phyloP scores from a whole-genome alignment of 2,797 vertebrate species.

The Lindbergichthys nudifrons region DNA sequence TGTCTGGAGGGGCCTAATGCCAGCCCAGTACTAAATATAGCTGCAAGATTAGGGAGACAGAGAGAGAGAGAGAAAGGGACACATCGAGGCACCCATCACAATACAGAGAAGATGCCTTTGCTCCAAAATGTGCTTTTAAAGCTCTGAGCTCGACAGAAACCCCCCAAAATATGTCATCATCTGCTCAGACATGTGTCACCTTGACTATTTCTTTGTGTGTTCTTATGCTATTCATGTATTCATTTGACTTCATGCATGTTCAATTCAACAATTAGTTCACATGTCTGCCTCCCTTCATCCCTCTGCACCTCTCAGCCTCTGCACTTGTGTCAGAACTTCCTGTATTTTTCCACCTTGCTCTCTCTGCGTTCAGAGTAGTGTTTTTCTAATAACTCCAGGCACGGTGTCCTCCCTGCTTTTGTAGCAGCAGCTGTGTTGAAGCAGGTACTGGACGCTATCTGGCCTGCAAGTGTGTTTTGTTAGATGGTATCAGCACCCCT shows the following conservation, averaged over 20 bases:
- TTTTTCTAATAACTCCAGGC: slow-evolving; percentile 80
- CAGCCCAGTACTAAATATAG: slow-evolving; percentile 86
- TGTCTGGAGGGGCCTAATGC: slow-evolving; percentile 79
- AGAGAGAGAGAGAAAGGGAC: slow-evolving; percentile 53
- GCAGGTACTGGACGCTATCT: slow-evolving; percentile 83
- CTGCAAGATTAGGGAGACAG: slow-evolving; percentile 79
- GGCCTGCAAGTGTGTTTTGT: slow-evolving; percentile 78
- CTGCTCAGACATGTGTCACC: neutral
- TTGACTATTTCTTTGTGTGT: neutral
- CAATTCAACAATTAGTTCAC: neutral
- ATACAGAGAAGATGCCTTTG: slow-evolving; percentile 51
- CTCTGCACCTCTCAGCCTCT: slow-evolving; percentile 61
- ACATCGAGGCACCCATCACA: slow-evolving; percentile 69
- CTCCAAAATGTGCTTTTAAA: slow-evolving; percentile 37
- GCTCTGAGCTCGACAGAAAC: slow-evolving; percentile 17
- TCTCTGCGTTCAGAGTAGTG: slow-evolving; percentile 66
- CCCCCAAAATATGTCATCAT: neutral
- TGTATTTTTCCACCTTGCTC: slow-evolving; percentile 84
- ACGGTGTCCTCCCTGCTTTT: slow-evolving; percentile 81
- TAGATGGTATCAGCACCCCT: slow-evolving; percentile 81
- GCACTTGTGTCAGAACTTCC: slow-evolving; percentile 80
- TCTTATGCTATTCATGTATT: slow-evolving; percentile 7
- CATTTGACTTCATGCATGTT: slow-evolving; percentile 2
- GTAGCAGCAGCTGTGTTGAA: slow-evolving; percentile 88
- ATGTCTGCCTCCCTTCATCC: neutral